Percentiles rank a stretch among this genome's conserved stretches.
These are phyloP conservation scores for Empidonax traillii DNA, from an alignment of 2,113 vertebrate genomes.

Conservation along the genomic window DNA sequence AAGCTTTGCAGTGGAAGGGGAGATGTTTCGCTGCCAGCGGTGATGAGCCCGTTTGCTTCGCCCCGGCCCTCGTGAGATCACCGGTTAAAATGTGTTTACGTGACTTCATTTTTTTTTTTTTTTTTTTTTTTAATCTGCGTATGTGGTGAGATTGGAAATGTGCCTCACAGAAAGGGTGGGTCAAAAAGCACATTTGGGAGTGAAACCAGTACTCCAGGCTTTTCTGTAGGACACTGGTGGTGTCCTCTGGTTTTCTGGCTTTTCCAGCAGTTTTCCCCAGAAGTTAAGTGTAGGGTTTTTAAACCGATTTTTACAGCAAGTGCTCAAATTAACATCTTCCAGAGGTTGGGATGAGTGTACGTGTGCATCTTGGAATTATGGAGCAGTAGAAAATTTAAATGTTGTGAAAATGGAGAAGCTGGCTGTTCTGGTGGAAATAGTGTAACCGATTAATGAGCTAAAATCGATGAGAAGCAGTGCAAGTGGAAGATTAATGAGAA, in stretches of 20 bases:
- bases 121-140: neutral
- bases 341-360: neutral
- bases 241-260: neutral
- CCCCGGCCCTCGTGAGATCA: constrained; percentile 2
- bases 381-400: neutral
- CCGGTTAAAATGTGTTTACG: neutral
- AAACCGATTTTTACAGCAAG: neutral
- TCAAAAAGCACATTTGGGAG: neutral
- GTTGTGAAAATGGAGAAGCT: neutral
- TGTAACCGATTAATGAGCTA: neutral
- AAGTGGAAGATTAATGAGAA: neutral
- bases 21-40: neutral
- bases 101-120: neutral
- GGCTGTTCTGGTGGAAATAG: neutral
- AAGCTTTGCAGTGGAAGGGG: neutral
- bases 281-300: neutral
- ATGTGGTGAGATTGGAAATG: neutral
- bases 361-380: neutral
- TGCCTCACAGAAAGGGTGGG: neutral
- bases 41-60: neutral
- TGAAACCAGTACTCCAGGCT: neutral
- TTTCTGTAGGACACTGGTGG: accelerated
- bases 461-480: neutral
- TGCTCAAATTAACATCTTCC: neutral
- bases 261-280: neutral